Evolutionary conservation across 2,797 vertebrate species (phyloP), one percentile per base, ranked within the genome.

Genomic region (Coendou prehensilis): DNA sequence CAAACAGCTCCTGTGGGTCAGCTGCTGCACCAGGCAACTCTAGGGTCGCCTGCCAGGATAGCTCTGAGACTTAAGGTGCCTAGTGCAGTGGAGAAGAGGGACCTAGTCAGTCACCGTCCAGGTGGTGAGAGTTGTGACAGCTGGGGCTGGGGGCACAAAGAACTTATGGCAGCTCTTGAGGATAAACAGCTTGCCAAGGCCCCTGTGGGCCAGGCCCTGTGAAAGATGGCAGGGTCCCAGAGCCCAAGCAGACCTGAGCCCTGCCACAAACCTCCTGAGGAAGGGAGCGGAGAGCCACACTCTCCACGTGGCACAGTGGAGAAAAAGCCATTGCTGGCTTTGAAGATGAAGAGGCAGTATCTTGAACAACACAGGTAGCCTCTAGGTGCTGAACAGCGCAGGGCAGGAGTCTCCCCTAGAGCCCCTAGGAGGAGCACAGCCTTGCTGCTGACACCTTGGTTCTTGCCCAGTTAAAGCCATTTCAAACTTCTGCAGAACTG

Each of bases 21-120:
- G 57, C 45, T 4, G 23, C 69, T 23, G 22, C 2, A 1, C 54
- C 33, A 8, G 41, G 20, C 0, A 0, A 41, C 61, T 54, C 47
- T 4, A 0, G 79, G 47, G 61, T 83, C 3, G 1, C 76, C 61
- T 64, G 4, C 56, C 50, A 79, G 50, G 50, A 52, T 30, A 18
- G 50, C 30, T 78, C 47, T 54, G 47, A 30, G 75, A 78, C 15
- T 52, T n/a, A 76, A 22, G 54, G 69, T 54, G n/a, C 59, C 76
- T 8, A 15, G 50, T 91, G 41, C 28, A 5, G 57, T 30, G 14
- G 30, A 41, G 41, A 54, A 84, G 61, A 78, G 52, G 23, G 56
- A 54, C 64, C 4, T 41, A 47, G 59, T 17, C 9, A 9, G 47
- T 93, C 79, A 81, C 47, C n/a, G 47, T 45, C 57, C 59, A 91